Evolutionary conservation across 2,113 vertebrate genomes (phyloP).

Genomic region (Oreocharis arfaki): DNA sequence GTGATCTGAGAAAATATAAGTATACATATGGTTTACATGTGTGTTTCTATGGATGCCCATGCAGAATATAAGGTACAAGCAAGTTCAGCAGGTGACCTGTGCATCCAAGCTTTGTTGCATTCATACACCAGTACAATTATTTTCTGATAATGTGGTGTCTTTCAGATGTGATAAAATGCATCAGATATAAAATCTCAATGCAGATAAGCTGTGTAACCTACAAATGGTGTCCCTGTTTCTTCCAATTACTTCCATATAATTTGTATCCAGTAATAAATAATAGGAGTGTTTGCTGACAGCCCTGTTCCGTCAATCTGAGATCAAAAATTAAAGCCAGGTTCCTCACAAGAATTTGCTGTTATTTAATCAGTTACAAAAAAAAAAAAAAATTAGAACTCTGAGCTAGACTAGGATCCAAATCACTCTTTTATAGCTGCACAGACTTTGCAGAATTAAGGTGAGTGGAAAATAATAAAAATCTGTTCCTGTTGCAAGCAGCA

Average conservation of each 20-base stretch:
- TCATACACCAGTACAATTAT: not conserved
- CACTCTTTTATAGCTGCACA: not conserved
- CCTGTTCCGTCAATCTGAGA: not conserved
- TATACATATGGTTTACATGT: not conserved
- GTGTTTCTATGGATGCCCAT: not conserved
- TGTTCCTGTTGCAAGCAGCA: not conserved
- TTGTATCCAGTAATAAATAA: not conserved
- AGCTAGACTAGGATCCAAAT: not conserved
- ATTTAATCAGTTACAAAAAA: not conserved
- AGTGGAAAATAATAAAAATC: conserved; percentile 24
- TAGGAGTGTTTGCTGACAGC: not conserved
- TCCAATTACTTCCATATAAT: not conserved
- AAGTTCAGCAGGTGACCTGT: not conserved
- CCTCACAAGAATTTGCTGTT: not conserved
- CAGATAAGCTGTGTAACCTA: not conserved
- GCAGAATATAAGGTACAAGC: not conserved
- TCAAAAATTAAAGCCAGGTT: not conserved
- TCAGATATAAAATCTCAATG: not conserved
- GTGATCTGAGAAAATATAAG: not conserved
- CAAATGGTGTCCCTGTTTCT: not conserved
- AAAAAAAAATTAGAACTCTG: not conserved
- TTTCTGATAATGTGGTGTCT: not conserved
- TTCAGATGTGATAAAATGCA: not conserved
- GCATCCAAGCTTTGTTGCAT: not conserved
- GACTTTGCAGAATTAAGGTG: not conserved